Percentiles rank a stretch among this genome's conserved stretches.
Conservation (phyloP, 2,113 vertebrate species). For the Scomber scombrus region DNA sequence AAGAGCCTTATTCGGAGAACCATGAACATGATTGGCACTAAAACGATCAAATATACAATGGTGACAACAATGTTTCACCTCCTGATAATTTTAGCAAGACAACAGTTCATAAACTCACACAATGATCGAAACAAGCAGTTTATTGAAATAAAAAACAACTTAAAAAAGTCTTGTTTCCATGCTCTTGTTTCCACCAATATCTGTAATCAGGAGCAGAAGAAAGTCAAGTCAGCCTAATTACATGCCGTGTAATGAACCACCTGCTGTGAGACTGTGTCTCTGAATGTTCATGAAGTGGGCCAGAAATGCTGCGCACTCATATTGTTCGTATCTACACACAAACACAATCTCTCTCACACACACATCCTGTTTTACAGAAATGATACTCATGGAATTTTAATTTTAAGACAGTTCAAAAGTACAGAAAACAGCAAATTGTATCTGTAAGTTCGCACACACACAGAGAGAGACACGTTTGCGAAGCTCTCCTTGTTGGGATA, state of each 20-base stretch:
- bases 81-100: background rate
- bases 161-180: constrained; percentile 50
- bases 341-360: constrained; percentile 12
- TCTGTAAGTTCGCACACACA: background rate
- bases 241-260: constrained; percentile 74
- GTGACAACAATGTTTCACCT: constrained; percentile 11
- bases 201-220: constrained; percentile 72
- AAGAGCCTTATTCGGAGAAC: background rate
- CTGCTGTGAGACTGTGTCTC: constrained; percentile 68
- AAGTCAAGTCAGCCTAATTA: constrained; percentile 77
- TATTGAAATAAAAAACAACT: constrained; percentile 52
- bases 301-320: constrained; percentile 54
- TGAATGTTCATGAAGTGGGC: constrained; percentile 61
- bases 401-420: constrained; percentile 23
- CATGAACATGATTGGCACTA: background rate
- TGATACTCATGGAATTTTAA: constrained; percentile 25
- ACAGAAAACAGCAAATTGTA: background rate
- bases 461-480: no score
- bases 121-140: constrained; percentile 48
- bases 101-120: constrained; percentile 5
- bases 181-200: constrained; percentile 70
- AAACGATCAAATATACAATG: background rate
- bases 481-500: no score
- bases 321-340: constrained; percentile 28
- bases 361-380: constrained; percentile 42